Evolutionary conservation across 53 echinoderm and acorn worm species (phyloP).

Genomic region (Holothuria leucospilota): DNA sequence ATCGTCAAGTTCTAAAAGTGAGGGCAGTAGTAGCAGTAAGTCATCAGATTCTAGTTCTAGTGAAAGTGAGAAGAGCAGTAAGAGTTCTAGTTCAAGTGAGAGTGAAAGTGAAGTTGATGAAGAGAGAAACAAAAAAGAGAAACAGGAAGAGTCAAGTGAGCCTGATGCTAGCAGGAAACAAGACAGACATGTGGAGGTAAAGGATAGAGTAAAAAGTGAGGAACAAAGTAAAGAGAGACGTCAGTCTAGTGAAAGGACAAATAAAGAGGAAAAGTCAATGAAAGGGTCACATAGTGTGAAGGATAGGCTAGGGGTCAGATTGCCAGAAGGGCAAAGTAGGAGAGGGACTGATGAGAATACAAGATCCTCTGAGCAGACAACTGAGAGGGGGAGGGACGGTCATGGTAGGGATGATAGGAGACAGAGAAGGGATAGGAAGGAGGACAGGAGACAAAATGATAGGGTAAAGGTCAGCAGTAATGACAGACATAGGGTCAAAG

Average conservation of each 20-base stretch:
- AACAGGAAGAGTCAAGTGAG: background rate
- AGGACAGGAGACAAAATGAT: background rate
- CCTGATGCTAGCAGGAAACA: background rate
- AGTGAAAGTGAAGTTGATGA: slow-evolving; percentile 14
- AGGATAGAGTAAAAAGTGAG: background rate
- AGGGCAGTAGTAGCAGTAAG: slow-evolving; percentile 14
- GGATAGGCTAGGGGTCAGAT: slow-evolving; percentile 41
- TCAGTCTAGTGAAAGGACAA: background rate
- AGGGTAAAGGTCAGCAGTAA: no score
- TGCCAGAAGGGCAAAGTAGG: background rate
- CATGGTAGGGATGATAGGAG: background rate
- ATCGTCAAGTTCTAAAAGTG: slow-evolving; percentile 21
- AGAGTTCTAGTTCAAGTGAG: slow-evolving; percentile 3
- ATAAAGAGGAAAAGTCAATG: background rate
- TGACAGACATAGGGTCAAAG: background rate
- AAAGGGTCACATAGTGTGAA: slow-evolving; percentile 11
- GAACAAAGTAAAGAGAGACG: background rate
- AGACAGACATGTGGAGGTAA: no score
- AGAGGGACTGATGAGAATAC: no score
- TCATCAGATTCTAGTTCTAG: slow-evolving; percentile 8
- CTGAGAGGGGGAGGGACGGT: background rate
- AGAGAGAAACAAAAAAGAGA: background rate
- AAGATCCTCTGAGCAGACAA: background rate
- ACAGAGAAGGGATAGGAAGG: background rate
- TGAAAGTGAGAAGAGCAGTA: background rate